These are phyloP conservation scores for Lynx canadensis DNA, from an alignment of 2,113 vertebrate genomes.

Conservation along the genomic window DNA sequence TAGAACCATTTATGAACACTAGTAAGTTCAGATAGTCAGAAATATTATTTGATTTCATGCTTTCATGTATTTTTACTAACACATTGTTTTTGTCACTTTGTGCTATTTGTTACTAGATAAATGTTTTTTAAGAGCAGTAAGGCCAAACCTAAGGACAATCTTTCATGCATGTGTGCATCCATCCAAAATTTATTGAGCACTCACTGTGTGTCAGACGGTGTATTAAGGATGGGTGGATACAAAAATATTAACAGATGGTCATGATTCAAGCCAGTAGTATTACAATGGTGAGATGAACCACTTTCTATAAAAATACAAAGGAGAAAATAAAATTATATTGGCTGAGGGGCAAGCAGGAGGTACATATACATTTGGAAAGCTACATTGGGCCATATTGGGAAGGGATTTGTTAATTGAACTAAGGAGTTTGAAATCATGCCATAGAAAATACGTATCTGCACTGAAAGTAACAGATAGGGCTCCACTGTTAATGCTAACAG, in stretches of 20 bases:
- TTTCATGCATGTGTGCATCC: not conserved
- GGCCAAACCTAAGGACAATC: not conserved
- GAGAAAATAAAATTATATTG: conserved; percentile 40
- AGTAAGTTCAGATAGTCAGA: not conserved
- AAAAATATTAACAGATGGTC: conserved; percentile 3
- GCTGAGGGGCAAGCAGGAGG: not conserved
- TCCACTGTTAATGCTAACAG: not conserved
- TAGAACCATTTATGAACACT: conserved; percentile 36
- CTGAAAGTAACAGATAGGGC: not conserved
- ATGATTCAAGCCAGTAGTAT: not conserved
- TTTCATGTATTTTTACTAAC: conserved; percentile 19
- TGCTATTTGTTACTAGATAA: not conserved
- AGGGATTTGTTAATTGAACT: not conserved
- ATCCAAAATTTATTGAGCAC: not conserved
- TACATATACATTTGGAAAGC: not conserved
- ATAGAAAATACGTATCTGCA: not conserved
- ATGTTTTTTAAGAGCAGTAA: not conserved
- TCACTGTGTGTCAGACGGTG: not conserved
- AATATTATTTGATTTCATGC: conserved; percentile 39
- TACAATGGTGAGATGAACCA: not conserved
- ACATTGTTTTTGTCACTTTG: conserved; percentile 10
- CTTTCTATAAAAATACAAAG: conserved; percentile 6
- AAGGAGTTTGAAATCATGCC: not conserved
- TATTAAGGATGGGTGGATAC: not conserved
- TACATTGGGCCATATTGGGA: not conserved